Conservation (phyloP, 2,888 invertebrate genomes). For the Agonopterix heracliana region DNA sequence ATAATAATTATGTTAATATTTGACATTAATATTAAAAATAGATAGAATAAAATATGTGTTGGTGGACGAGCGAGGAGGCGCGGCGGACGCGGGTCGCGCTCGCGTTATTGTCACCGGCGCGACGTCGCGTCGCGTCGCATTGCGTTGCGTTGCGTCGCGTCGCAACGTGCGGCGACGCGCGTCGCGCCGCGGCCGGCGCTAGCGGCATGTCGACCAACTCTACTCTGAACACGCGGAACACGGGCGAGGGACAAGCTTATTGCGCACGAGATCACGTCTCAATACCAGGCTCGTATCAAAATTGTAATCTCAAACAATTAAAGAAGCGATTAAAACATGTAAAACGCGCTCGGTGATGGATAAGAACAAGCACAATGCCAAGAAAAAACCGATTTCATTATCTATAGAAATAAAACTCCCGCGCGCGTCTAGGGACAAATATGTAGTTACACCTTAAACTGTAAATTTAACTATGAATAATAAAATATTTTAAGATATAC, state of each 20-base stretch:
- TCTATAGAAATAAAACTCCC: conserved; percentile 48
- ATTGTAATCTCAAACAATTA: conserved; percentile 19
- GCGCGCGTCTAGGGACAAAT: conserved; percentile 44
- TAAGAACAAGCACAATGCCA: conserved; percentile 28
- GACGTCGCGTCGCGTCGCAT: conserved; percentile 6
- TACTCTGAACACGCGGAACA: conserved; percentile 13
- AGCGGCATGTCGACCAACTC: conserved; percentile 25
- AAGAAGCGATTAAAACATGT: conserved; percentile 46
- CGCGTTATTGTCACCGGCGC: conserved; percentile 51
- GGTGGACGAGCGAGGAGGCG: conserved; percentile 69
- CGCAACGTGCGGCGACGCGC: conserved; percentile 13
- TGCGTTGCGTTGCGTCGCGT: not conserved
- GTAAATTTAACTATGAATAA: conserved; percentile 69
- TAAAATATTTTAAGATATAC: conserved; percentile 71
- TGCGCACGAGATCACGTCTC: conserved; percentile 26
- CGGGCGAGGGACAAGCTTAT: conserved; percentile 33
- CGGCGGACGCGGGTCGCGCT: conserved; percentile 36
- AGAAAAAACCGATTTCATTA: conserved; percentile 37
- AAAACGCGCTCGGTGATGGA: conserved; percentile 33
- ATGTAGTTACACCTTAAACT: conserved; percentile 59
- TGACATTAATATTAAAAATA: conserved; percentile 76
- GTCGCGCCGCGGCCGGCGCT: conserved; percentile 20
- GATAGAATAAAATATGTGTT: conserved; percentile 74
- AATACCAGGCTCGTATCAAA: conserved; percentile 27
- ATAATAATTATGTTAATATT: conserved; percentile 74